Evolutionary conservation across 1,140 invertebrate species (phyloP).

Genomic region (Nebria ingens): DNA sequence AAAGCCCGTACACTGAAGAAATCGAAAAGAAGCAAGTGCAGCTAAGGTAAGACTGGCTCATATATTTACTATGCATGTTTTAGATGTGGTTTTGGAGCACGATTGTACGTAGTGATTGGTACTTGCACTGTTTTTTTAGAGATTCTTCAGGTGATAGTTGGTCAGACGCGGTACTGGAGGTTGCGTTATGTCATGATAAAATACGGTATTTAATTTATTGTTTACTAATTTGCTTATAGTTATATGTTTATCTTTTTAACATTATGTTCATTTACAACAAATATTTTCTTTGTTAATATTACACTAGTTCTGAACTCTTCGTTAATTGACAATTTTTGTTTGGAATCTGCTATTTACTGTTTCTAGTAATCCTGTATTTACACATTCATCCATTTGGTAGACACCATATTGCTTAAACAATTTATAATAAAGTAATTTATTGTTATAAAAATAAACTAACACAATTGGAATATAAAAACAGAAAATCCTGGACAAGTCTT

Average conservation of each 20-base stretch:
- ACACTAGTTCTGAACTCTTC: too few species aligned
- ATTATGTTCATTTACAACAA: too few species aligned
- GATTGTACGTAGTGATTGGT: constrained; percentile 19
- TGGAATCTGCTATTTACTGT: neutral
- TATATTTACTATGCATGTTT: constrained; percentile 4
- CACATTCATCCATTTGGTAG: too few species aligned
- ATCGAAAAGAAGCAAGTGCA: constrained; percentile 81
- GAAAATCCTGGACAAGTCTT: constrained; percentile 79
- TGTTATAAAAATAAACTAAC: too few species aligned
- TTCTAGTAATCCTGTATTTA: neutral
- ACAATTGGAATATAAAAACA: constrained; percentile 33
- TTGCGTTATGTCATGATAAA: constrained; percentile 23
- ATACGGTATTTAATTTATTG: constrained; percentile 20
- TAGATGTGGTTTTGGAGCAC: constrained; percentile 5
- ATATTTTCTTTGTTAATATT: too few species aligned
- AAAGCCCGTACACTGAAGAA: constrained; percentile 80
- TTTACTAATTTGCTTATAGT: too few species aligned
- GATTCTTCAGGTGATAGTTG: constrained; percentile 12
- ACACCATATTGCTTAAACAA: too few species aligned
- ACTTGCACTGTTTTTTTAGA: constrained; percentile 30
- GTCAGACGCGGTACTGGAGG: constrained; percentile 25
- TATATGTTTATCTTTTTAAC: too few species aligned
- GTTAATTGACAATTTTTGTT: neutral
- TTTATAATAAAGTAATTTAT: too few species aligned
- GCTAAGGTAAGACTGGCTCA: constrained; percentile 63